These are phyloP conservation scores for Botia almorhae DNA, from an alignment of 2,797 vertebrate genomes.

Conservation along the genomic window DNA sequence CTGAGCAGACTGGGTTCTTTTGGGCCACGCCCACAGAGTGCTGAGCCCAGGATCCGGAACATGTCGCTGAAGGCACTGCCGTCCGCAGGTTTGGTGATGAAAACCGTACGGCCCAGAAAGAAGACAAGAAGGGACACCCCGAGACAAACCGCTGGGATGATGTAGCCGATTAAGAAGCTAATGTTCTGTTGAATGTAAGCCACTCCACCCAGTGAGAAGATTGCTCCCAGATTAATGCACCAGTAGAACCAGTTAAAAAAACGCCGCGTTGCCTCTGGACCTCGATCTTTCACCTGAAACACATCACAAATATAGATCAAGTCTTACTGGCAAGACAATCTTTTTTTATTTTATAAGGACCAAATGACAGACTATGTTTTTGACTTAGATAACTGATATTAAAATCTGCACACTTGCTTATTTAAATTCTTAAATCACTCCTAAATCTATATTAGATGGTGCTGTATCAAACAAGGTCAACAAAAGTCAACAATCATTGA, in stretches of 20 bases:
- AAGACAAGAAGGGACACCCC: slow-evolving; percentile 92
- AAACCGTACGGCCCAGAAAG: slow-evolving; percentile 85
- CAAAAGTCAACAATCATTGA: background rate
- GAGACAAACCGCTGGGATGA: slow-evolving; percentile 87
- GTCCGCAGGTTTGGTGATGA: slow-evolving; percentile 92
- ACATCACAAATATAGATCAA: background rate
- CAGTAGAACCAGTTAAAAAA: slow-evolving; percentile 99
- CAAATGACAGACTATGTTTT: too few species aligned
- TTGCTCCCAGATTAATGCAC: slow-evolving; percentile 97
- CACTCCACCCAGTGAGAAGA: slow-evolving; percentile 89
- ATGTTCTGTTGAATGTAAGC: slow-evolving; percentile 95
- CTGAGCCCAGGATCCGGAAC: slow-evolving; percentile 86
- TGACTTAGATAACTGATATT: background rate
- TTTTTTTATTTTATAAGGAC: background rate
- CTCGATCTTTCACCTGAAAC: slow-evolving; percentile 89
- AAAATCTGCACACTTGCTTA: too few species aligned
- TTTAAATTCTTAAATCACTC: background rate
- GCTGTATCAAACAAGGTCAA: background rate
- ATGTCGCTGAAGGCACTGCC: slow-evolving; percentile 95
- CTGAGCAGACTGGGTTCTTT: slow-evolving; percentile 73
- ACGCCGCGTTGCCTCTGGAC: slow-evolving; percentile 91
- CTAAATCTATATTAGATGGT: background rate
- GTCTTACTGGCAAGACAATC: background rate
- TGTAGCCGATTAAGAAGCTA: slow-evolving; percentile 87
- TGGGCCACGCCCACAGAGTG: slow-evolving; percentile 78